Evolutionary conservation across 2,888 invertebrate species (phyloP).

Genomic region (Lepidochrysops patricia): DNA sequence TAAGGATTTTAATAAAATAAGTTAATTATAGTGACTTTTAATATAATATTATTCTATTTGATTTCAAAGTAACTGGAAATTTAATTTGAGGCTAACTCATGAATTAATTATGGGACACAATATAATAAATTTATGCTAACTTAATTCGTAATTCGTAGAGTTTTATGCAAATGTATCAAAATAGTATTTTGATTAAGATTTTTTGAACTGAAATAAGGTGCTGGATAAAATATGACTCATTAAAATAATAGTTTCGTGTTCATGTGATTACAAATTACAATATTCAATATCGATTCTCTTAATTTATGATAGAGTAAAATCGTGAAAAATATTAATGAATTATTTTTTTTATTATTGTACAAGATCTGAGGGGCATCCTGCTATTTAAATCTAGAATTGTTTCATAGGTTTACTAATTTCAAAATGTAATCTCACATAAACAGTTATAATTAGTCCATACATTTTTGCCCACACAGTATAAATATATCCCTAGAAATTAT

Average conservation of each 20-base stretch:
- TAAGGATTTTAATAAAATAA: neutral
- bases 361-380: no score
- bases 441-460: no score
- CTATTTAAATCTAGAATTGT: no score
- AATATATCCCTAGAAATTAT: no score
- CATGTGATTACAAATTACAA: neutral
- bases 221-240: neutral
- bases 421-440: no score
- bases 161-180: neutral
- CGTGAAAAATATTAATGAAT: no score
- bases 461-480: no score
- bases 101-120: neutral
- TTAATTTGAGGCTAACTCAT: neutral
- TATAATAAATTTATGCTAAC: slow-evolving; percentile 1
- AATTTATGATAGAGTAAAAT: no score
- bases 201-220: neutral
- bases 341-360: no score
- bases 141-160: neutral
- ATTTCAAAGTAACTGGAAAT: slow-evolving; percentile 1
- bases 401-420: no score
- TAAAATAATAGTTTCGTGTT: neutral
- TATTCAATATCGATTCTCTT: no score
- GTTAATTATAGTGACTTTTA: slow-evolving; percentile 2
- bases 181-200: neutral
- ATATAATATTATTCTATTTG: neutral